These are phyloP conservation scores for Momotus momota DNA, from an alignment of 2,797 vertebrate species.

Conservation along the genomic window DNA sequence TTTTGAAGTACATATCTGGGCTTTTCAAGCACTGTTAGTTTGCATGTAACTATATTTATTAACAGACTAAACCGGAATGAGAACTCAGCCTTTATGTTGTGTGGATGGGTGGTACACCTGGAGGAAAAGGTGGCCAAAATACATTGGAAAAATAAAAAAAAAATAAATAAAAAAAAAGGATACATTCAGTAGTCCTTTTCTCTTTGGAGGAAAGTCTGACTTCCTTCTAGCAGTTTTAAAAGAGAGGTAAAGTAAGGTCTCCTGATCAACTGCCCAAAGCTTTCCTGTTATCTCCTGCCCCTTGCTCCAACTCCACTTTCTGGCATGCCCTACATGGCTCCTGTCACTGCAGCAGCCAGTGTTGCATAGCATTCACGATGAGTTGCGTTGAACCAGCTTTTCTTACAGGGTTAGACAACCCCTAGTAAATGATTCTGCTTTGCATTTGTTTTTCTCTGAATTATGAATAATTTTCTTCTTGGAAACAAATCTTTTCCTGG, in stretches of 20 bases:
- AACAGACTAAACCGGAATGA: not conserved
- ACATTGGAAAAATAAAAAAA: fast-evolving
- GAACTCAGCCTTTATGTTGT: not conserved
- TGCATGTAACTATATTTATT: not conserved
- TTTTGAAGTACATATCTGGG: not conserved
- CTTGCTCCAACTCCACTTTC: not conserved
- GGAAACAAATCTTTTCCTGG: not conserved
- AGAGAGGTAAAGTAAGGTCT: not conserved
- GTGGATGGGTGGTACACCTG: not conserved
- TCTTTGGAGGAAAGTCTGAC: not conserved
- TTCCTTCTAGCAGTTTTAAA: not conserved
- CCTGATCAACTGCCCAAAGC: not conserved
- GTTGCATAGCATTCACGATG: not conserved
- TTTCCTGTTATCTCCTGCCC: not conserved
- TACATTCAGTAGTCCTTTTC: not conserved
- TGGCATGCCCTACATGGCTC: not conserved
- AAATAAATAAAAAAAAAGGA: too few species aligned
- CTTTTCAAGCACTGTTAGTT: not conserved
- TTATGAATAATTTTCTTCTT: not conserved
- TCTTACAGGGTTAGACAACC: not conserved
- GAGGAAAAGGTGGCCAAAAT: not conserved
- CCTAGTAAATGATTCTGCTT: not conserved
- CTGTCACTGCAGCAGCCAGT: not conserved
- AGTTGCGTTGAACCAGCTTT: not conserved
- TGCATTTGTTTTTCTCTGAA: not conserved